A percentile compares a stretch with the other conserved stretches of the same genome.
phyloP scores from a whole-genome alignment of 2,888 invertebrate species.

The Leptura quadrifasciata region DNA sequence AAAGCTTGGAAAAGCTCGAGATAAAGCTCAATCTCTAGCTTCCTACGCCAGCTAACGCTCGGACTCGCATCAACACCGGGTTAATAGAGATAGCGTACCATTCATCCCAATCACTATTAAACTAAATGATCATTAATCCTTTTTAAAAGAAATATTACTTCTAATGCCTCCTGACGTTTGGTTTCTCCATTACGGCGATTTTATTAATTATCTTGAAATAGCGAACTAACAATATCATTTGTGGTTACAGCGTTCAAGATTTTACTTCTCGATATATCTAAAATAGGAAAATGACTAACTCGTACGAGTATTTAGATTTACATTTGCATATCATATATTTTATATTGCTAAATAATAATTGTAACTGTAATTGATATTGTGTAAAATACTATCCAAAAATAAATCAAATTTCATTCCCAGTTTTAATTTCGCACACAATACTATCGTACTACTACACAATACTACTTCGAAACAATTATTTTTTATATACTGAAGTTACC shows the following conservation, averaged over 20 bases:
- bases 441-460: too few relatives aligned
- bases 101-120: conserved; percentile 70
- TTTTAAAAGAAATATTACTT: conserved; percentile 68
- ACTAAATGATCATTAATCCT: conserved; percentile 70
- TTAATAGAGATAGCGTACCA: conserved; percentile 69
- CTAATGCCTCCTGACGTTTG: conserved; percentile 60
- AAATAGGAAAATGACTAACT: neutral
- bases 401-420: too few relatives aligned
- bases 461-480: too few relatives aligned
- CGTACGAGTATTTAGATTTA: neutral
- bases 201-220: conserved; percentile 49
- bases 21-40: conserved; percentile 60
- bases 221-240: conserved; percentile 40
- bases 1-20: conserved; percentile 60
- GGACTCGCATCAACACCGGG: conserved; percentile 65
- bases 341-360: too few relatives aligned
- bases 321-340: too few relatives aligned
- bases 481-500: too few relatives aligned
- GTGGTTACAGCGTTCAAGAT: neutral
- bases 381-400: too few relatives aligned
- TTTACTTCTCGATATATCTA: neutral
- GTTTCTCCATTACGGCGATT: conserved; percentile 50
- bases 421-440: too few relatives aligned
- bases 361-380: too few relatives aligned
- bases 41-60: conserved; percentile 50